phyloP scores from a whole-genome alignment of 2,113 vertebrate species.

The Alexandromys fortis region DNA sequence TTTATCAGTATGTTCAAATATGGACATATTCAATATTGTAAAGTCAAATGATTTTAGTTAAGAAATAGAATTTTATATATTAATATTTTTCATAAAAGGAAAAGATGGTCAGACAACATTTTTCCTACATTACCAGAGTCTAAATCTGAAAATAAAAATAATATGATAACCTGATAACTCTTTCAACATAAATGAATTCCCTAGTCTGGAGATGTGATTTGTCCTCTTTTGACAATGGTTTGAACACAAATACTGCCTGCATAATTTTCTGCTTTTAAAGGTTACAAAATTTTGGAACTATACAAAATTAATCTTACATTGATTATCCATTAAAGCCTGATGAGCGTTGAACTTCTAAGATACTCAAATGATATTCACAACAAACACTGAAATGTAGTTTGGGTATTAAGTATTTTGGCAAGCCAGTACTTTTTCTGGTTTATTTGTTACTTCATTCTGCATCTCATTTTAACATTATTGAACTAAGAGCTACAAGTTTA shows the following conservation, averaged over 20 bases:
- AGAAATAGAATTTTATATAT: neutral
- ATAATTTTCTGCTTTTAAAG: slow-evolving; percentile 66
- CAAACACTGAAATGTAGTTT: slow-evolving; percentile 20
- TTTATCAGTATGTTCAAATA: neutral
- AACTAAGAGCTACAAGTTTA: neutral
- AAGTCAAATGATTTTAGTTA: neutral
- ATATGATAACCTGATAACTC: neutral
- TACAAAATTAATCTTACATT: slow-evolving; percentile 42
- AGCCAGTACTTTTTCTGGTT: neutral
- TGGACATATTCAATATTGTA: neutral
- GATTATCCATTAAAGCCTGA: slow-evolving; percentile 41
- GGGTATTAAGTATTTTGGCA: neutral
- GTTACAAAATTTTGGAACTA: slow-evolving; percentile 47
- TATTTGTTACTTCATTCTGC: neutral
- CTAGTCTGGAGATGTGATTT: neutral
- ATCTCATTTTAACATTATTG: neutral
- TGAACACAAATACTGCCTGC: neutral
- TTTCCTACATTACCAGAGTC: neutral
- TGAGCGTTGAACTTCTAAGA: slow-evolving; percentile 19
- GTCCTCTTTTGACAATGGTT: neutral
- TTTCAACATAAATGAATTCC: neutral
- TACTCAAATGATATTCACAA: neutral
- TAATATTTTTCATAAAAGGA: neutral
- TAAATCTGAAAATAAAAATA: neutral
- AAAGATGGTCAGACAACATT: no score